Conservation (phyloP, 2,797 vertebrate species). For the Hypotaenidia okinawae region DNA sequence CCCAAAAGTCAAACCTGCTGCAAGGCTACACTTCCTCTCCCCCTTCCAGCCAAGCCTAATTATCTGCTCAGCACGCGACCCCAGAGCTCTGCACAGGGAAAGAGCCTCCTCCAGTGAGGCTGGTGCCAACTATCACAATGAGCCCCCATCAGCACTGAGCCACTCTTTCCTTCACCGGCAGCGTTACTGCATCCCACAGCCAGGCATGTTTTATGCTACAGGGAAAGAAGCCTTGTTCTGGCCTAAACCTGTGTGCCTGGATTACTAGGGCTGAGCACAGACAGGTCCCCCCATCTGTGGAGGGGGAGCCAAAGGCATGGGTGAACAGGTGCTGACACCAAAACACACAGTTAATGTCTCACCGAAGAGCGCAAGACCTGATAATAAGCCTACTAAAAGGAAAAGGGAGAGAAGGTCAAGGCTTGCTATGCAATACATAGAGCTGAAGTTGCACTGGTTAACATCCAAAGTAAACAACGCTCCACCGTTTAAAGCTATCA, state of each 20-base stretch:
- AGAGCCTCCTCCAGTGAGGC: constrained; percentile 18
- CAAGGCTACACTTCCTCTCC: constrained; percentile 37
- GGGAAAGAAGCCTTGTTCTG: neutral
- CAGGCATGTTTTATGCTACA: neutral
- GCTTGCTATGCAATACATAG: neutral
- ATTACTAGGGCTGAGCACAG: neutral
- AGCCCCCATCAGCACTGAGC: neutral
- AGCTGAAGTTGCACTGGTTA: constrained; percentile 33
- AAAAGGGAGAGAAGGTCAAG: constrained; percentile 31
- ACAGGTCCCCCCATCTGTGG: neutral
- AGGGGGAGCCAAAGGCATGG: neutral
- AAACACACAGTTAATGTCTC: neutral
- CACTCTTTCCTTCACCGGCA: neutral
- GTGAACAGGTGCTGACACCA: neutral
- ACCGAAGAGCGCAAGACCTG: neutral
- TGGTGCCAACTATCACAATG: neutral
- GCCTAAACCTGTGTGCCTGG: accelerated
- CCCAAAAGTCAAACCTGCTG: constrained; percentile 57
- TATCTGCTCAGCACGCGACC: neutral
- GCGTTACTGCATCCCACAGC: neutral
- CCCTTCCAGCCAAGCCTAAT: constrained; percentile 33
- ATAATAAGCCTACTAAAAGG: neutral
- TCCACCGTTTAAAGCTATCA: neutral
- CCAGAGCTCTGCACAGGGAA: neutral
- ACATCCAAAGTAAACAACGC: constrained; percentile 51